These are phyloP conservation scores for Paramisgurnus dabryanus DNA, from an alignment of 2,113 vertebrate genomes.

Conservation along the genomic window DNA sequence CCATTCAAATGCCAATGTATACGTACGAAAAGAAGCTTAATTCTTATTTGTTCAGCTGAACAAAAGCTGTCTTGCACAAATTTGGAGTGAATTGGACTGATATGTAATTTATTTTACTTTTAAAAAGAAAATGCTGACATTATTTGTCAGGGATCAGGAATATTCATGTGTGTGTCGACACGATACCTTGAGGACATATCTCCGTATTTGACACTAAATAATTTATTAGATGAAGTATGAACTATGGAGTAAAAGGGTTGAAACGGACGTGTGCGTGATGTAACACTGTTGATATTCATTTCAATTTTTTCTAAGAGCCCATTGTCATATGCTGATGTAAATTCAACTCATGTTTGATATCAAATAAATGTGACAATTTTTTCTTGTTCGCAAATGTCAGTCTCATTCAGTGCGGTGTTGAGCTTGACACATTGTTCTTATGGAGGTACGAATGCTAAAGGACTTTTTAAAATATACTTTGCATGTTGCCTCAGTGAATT, in stretches of 20 bases:
- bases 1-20: conserved; percentile 56
- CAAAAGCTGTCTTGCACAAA: conserved; percentile 69
- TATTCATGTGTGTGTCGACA: conserved; percentile 76
- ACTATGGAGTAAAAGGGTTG: conserved; percentile 53
- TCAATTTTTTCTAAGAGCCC: conserved; percentile 87
- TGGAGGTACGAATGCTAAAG: neutral
- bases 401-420: neutral
- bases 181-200: conserved; percentile 78
- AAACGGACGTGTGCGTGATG: conserved; percentile 60
- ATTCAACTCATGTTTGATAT: conserved; percentile 99
- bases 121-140: conserved; percentile 73
- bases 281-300: conserved; percentile 74
- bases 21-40: conserved; percentile 32
- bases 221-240: conserved; percentile 71
- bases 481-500: too few relatives aligned
- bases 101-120: conserved; percentile 80
- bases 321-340: conserved; percentile 97
- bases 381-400: conserved; percentile 66
- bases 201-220: conserved; percentile 88
- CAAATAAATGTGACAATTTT: conserved; percentile 99
- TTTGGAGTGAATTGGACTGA: conserved; percentile 69
- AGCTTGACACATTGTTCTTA: neutral
- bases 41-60: conserved; percentile 40
- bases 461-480: too few relatives aligned
- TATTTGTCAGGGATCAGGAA: conserved; percentile 62